phyloP scores from a whole-genome alignment of 2,113 vertebrate species.

The Dipodomys ordii region DNA sequence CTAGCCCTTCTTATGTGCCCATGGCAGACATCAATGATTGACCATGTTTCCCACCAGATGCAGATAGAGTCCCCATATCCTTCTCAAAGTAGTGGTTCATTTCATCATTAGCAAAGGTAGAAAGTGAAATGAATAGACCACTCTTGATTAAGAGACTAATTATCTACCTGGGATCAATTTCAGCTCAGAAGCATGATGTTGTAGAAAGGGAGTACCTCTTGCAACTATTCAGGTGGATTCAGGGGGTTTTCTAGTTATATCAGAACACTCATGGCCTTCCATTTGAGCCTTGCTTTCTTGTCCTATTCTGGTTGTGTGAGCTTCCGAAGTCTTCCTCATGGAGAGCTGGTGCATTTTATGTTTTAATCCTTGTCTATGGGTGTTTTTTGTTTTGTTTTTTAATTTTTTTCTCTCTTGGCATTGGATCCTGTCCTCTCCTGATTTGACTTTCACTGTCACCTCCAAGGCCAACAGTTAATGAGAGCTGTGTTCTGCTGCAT shows the following conservation, averaged over 20 bases:
- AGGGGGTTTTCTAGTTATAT: not conserved
- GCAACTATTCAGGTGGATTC: not conserved
- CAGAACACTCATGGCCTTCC: rapidly evolving
- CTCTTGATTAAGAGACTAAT: not conserved
- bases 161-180: not conserved
- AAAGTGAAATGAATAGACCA: not conserved
- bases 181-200: not conserved
- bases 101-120: not conserved
- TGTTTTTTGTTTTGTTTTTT: not conserved
- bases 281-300: not conserved
- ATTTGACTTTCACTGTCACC: not conserved
- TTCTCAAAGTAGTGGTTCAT: not conserved
- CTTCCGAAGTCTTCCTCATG: not conserved
- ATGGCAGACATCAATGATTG: not conserved
- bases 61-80: rapidly evolving
- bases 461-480: not conserved
- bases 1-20: not conserved
- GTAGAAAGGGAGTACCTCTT: not conserved
- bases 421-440: not conserved
- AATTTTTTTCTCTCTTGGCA: not conserved
- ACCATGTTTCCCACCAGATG: not conserved
- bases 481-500: too few relatives aligned
- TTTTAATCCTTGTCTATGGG: not conserved
- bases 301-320: not conserved
- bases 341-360: not conserved